Base-by-base conservation (phyloP, 2,113 vertebrate species). In the Odobenus rosmarus region DNA sequence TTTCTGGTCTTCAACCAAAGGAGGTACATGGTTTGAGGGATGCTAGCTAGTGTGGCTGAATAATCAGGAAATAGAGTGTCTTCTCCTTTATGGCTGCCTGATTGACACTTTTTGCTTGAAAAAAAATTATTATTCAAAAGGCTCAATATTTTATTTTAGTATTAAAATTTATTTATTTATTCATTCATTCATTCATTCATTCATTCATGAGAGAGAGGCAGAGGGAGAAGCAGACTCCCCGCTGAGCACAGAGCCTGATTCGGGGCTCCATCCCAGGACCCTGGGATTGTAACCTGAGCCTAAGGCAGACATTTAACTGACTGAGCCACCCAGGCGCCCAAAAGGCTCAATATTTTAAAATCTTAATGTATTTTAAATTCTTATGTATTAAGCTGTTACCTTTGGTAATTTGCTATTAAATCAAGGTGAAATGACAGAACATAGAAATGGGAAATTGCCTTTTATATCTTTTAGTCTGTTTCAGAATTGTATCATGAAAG, bases 401-500 rank as follows among this genome's bases (percentile, higher is more conserved):
- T 81, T 67, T 36, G 5, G 1, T 95, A 77, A 49, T 19, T 87
- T 87, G 49, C 49, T 85, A 7, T n/a, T 80, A 91, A 96, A 80
- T 96, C 31, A 91, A 80, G 69, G 33, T 72, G 80, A 93, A 28
- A 90, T 90, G 62, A 88, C 8, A 90, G 12, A 71, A 77, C 69
- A 55, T 18, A 81, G 92, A 81, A 96, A 71, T 2, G 39, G 59
- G 51, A 95, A 96, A 96, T 74, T 93, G 21, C 46, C 82, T 71
- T 81, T 93, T 72, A 69, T 46, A 46, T 55, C 33, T 93, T 28
- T 96, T 80, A 53, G 12, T 83, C 51, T 57, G 18, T 87, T 96
- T 88, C 18, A 92, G 36, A 80, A 49, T 72, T 93, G 39, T 81
- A 26, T 74, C 31, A 49, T 71, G 67, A 93, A 92, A 93, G 14